Conservation (phyloP, 2,888 invertebrate genomes). For the Epirrita christyi region DNA sequence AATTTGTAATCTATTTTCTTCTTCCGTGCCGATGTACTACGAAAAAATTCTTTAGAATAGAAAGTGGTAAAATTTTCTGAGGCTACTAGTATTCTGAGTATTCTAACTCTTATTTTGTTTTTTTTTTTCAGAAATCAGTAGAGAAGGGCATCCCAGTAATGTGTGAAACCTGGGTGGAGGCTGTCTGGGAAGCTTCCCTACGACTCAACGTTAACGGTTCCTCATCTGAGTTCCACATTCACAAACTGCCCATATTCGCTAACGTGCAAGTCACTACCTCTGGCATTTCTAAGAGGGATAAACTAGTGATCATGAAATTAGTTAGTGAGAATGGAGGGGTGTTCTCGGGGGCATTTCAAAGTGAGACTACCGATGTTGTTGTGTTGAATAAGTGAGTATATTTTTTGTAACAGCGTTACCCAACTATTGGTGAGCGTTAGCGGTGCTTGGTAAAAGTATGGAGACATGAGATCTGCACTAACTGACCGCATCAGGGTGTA, state of each 20-base stretch:
- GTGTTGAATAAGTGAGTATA: constrained; percentile 82
- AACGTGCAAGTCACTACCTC: constrained; percentile 92
- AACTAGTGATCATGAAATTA: constrained; percentile 86
- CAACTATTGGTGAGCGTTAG: no score
- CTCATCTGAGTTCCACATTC: constrained; percentile 86
- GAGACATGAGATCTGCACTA: no score
- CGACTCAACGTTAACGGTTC: constrained; percentile 85
- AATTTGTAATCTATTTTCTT: no score
- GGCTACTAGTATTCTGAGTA: no score
- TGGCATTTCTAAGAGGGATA: constrained; percentile 87
- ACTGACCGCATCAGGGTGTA: no score
- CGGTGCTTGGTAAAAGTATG: no score
- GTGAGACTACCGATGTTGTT: constrained; percentile 83
- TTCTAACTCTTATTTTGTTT: background rate
- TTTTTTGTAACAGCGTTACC: constrained; percentile 1
- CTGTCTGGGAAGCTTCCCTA: constrained; percentile 91
- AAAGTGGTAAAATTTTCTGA: no score
- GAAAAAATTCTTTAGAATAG: no score
- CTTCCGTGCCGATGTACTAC: no score
- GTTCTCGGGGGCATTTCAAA: constrained; percentile 81
- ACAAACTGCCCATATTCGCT: constrained; percentile 88
- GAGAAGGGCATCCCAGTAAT: constrained; percentile 89
- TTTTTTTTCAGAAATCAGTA: constrained; percentile 85
- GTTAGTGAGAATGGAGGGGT: constrained; percentile 90
- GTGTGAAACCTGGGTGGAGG: constrained; percentile 91